Evolutionary conservation across 1,140 invertebrate genomes (phyloP).

Genomic region (Rhyzopertha dominica): DNA sequence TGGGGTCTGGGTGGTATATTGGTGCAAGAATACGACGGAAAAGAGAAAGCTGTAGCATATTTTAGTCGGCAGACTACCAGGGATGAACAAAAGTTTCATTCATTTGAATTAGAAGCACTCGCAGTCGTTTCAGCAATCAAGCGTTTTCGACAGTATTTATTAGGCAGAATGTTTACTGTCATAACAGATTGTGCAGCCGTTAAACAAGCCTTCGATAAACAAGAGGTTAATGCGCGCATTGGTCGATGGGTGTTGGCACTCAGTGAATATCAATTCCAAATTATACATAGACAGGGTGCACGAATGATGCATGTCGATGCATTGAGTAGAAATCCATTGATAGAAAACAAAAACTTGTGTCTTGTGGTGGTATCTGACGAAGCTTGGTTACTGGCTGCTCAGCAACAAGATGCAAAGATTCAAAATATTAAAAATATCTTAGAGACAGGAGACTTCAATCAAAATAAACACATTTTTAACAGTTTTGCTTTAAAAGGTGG

Average conservation of each 20-base stretch:
- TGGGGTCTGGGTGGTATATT: conserved; percentile 26
- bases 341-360: conserved; percentile 6
- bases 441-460: conserved; percentile 14
- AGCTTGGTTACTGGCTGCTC: conserved; percentile 31
- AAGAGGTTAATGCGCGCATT: conserved; percentile 12
- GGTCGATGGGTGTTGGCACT: conserved; percentile 12
- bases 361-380: conserved; percentile 21
- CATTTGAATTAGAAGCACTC: conserved; percentile 33
- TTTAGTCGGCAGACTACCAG: conserved; percentile 30
- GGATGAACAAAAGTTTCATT: conserved; percentile 30
- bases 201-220: no score
- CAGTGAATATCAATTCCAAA: conserved; percentile 8
- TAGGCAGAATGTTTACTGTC: no score
- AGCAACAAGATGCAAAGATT: conserved; percentile 27
- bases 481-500: conserved; percentile 7
- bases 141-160: no score
- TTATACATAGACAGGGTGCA: conserved; percentile 18
- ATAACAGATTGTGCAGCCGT: no score
- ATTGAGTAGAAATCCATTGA: conserved; percentile 33
- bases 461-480: conserved; percentile 19
- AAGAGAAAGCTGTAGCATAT: conserved; percentile 34
- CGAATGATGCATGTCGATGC: conserved; percentile 43
- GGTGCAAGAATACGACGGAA: conserved; percentile 18
- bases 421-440: conserved; percentile 25
- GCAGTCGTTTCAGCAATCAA: no score